Evolutionary conservation across 2,888 invertebrate genomes (phyloP).

Genomic region (Automeris io): DNA sequence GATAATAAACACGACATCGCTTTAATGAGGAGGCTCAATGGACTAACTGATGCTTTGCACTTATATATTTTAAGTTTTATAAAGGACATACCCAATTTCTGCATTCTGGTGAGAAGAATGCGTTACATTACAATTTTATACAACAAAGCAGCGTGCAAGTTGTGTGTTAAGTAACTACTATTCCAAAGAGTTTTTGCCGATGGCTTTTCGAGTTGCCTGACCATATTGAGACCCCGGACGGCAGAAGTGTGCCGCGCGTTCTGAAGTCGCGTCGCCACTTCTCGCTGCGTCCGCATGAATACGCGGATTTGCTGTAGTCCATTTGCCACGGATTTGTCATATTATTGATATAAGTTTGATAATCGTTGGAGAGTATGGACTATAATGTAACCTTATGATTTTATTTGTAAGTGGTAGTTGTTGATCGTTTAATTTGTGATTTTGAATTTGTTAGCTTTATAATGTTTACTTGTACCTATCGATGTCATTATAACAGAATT

Average conservation of each 20-base stretch:
- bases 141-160: conserved; percentile 34
- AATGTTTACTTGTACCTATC: conserved; percentile 63
- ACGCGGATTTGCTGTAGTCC: conserved; percentile 11
- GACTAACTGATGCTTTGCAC: conserved; percentile 46
- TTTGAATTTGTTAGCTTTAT: conserved; percentile 74
- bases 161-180: conserved; percentile 52
- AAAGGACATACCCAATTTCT: conserved; percentile 41
- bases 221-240: conserved; percentile 20
- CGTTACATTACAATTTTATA: conserved; percentile 17
- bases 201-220: conserved; percentile 34
- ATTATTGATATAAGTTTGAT: conserved; percentile 65
- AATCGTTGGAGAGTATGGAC: conserved; percentile 65
- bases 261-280: conserved; percentile 7
- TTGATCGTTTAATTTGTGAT: conserved; percentile 74
- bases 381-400: conserved; percentile 54
- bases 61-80: conserved; percentile 41
- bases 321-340: conserved; percentile 38
- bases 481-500: conserved; percentile 42
- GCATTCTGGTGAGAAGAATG: conserved; percentile 21
- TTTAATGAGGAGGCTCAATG: conserved; percentile 60
- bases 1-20: conserved; percentile 44
- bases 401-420: conserved; percentile 74
- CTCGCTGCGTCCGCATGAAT: conserved; percentile 4
- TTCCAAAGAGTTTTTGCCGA: conserved; percentile 52
- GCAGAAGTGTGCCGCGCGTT: conserved; percentile 10